Evolutionary conservation across 2,113 vertebrate genomes (phyloP).

Genomic region (Strigops habroptila): DNA sequence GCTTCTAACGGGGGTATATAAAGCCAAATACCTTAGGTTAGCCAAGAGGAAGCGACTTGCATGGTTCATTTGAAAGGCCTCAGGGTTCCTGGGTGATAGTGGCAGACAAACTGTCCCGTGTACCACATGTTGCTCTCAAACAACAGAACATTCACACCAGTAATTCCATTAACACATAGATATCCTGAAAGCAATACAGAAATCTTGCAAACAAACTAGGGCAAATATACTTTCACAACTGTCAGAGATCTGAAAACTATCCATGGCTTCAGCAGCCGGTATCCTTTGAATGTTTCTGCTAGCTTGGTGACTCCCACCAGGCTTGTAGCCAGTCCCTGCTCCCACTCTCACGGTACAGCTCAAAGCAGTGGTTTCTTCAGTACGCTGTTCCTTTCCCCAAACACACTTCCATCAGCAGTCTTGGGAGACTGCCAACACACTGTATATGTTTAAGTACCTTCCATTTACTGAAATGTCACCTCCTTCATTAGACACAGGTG

Average conservation of each 20-base stretch:
- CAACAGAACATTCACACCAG: neutral
- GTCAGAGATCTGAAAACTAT: neutral
- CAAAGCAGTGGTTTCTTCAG: neutral
- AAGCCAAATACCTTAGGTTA: neutral
- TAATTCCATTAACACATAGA: neutral
- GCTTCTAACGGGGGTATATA: neutral
- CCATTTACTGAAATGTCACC: slow-evolving; percentile 52
- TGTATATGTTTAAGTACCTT: slow-evolving; percentile 4
- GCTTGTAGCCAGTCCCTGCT: neutral
- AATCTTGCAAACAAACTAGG: neutral
- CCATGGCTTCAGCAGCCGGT: neutral
- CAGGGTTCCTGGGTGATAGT: neutral
- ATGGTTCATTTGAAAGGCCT: neutral
- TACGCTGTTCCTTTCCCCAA: neutral
- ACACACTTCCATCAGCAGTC: neutral
- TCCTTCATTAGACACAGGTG: slow-evolving; percentile 60
- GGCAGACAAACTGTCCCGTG: neutral
- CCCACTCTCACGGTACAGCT: neutral
- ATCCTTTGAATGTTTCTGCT: neutral
- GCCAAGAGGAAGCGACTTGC: neutral
- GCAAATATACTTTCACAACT: neutral
- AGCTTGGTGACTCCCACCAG: neutral
- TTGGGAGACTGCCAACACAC: neutral
- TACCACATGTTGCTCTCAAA: neutral
- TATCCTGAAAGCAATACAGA: neutral